phyloP scores from a whole-genome alignment of 2,797 vertebrate species.

The Falco naumanni region DNA sequence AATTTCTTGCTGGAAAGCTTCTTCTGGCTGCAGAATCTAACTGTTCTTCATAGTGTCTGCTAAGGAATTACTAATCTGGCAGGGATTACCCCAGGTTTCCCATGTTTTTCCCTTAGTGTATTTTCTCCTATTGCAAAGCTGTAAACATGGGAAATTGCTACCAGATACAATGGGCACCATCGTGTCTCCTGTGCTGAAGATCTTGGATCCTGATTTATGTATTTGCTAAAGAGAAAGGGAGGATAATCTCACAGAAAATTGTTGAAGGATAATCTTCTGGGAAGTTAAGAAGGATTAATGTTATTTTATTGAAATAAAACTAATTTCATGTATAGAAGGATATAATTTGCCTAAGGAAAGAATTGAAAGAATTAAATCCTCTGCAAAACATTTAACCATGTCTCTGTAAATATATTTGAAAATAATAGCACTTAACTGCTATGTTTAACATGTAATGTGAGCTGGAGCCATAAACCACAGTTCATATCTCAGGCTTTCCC shows the following conservation, averaged over 20 bases:
- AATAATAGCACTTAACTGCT: not conserved
- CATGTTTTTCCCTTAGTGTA: not conserved
- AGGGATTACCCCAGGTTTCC: not conserved
- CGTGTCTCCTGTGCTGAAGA: not conserved
- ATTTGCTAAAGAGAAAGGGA: not conserved
- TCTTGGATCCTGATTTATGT: not conserved
- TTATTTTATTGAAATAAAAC: constrained; percentile 11
- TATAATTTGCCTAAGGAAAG: not conserved
- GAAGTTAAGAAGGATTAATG: constrained; percentile 17
- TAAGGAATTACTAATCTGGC: not conserved
- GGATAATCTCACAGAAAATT: not conserved
- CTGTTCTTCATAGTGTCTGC: not conserved
- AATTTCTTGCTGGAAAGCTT: not conserved
- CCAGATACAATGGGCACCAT: not conserved
- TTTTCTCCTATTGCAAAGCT: not conserved
- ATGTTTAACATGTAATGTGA: not conserved
- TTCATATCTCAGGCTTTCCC: not conserved
- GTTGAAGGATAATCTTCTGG: not conserved
- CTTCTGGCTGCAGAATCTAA: not conserved
- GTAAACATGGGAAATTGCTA: not conserved
- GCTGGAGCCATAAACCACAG: not conserved
- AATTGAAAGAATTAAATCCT: not conserved
- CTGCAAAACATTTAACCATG: not conserved
- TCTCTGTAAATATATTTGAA: not conserved
- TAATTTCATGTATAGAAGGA: not conserved